Conservation (phyloP, 2,797 vertebrate species). For the Anolis apletophallus region DNA sequence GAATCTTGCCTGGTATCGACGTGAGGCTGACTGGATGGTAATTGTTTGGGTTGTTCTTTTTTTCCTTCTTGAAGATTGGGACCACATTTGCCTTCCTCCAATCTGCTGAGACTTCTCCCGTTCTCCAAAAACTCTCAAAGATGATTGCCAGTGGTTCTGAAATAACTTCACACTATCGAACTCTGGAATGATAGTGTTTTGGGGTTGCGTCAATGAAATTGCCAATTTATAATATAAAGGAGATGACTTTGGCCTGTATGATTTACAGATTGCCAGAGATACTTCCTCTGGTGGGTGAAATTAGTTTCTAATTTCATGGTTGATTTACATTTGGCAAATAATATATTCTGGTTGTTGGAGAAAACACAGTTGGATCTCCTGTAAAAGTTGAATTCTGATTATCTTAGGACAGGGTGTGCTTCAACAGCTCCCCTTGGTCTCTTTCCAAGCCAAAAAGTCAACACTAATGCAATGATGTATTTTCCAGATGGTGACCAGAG, state of each 20-base stretch:
- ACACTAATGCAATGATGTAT: background rate
- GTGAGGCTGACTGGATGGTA: too few relatives aligned
- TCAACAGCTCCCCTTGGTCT: background rate
- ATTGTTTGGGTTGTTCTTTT: too few relatives aligned
- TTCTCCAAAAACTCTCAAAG: too few relatives aligned
- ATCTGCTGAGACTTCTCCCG: too few relatives aligned
- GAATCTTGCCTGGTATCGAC: too few relatives aligned
- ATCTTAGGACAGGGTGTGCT: background rate
- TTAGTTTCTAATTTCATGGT: constrained; percentile 1
- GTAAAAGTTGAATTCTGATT: constrained; percentile 12
- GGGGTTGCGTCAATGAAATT: background rate
- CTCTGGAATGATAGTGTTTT: background rate
- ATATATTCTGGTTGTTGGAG: background rate
- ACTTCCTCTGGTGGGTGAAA: constrained; percentile 1
- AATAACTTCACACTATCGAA: background rate
- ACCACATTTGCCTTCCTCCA: too few relatives aligned
- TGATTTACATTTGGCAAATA: constrained; percentile 9
- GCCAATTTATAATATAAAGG: background rate
- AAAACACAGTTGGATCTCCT: background rate
- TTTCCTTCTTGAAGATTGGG: too few relatives aligned
- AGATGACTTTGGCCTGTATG: background rate
- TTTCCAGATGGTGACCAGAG: constrained; percentile 13
- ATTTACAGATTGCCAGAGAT: background rate
- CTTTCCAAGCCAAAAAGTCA: constrained; percentile 9
- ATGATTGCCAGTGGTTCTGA: too few relatives aligned